phyloP scores from a whole-genome alignment of 1,140 invertebrate species.

The Drosophila pruinosa region DNA sequence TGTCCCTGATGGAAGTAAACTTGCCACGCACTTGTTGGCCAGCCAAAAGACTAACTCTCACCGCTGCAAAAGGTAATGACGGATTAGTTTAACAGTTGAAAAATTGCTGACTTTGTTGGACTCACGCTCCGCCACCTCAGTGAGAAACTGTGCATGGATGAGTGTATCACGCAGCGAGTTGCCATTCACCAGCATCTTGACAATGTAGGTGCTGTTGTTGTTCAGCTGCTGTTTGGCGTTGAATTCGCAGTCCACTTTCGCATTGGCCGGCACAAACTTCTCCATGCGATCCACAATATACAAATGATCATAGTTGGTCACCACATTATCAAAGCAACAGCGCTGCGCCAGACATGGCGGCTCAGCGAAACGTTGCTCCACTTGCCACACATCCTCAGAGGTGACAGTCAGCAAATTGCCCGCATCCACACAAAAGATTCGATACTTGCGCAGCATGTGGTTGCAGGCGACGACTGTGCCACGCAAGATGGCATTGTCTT shows the following conservation, averaged over 20 bases:
- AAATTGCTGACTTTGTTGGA: background rate
- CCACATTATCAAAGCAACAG: constrained; percentile 86
- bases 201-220: constrained; percentile 37
- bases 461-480: constrained; percentile 86
- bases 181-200: constrained; percentile 70
- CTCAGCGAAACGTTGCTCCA: constrained; percentile 87
- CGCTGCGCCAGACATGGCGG: constrained; percentile 88
- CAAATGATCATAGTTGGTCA: constrained; percentile 84
- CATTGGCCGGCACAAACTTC: constrained; percentile 74
- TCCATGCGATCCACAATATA: constrained; percentile 85
- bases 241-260: constrained; percentile 70
- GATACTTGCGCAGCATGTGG: constrained; percentile 84
- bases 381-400: constrained; percentile 86
- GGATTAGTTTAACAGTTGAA: background rate
- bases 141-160: constrained; percentile 59
- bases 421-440: constrained; percentile 89
- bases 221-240: constrained; percentile 37
- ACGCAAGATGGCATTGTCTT: constrained; percentile 88
- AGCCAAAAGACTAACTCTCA: constrained; percentile 61
- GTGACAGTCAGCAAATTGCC: constrained; percentile 87
- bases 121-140: constrained; percentile 60
- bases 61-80: constrained; percentile 35
- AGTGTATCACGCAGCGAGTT: constrained; percentile 57
- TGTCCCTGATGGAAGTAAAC: constrained; percentile 68
- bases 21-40: constrained; percentile 76